Evolutionary conservation across 1,140 invertebrate genomes (phyloP).

Genomic region (Drosophila kurseongensis): DNA sequence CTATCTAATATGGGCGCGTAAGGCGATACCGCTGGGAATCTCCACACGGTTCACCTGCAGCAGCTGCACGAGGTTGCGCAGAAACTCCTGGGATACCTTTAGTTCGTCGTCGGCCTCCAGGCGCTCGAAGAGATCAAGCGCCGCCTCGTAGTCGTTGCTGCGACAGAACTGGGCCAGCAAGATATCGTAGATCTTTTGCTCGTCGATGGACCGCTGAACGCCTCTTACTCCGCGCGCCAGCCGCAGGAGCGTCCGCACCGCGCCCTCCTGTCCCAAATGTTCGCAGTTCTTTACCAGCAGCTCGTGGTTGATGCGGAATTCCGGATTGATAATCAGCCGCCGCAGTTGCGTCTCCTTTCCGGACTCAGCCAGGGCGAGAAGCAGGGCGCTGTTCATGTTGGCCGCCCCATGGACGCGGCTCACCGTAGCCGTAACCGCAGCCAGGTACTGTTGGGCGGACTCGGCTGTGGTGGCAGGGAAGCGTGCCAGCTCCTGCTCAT

Average conservation of each 20-base stretch:
- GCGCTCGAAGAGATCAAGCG: constrained; percentile 78
- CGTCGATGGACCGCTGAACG: constrained; percentile 65
- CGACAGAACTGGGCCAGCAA: constrained; percentile 84
- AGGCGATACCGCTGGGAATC: constrained; percentile 72
- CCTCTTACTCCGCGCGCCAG: constrained; percentile 75
- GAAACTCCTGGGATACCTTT: constrained; percentile 78
- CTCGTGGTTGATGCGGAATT: constrained; percentile 76
- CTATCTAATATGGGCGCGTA: constrained; percentile 76
- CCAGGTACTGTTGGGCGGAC: constrained; percentile 73
- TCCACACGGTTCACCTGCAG: constrained; percentile 72
- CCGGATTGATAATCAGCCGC: constrained; percentile 82
- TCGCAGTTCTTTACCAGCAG: constrained; percentile 74
- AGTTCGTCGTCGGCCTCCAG: constrained; percentile 81
- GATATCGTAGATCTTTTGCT: constrained; percentile 81
- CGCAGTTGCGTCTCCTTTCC: constrained; percentile 83
- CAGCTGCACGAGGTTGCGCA: constrained; percentile 73
- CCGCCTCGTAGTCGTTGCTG: constrained; percentile 80
- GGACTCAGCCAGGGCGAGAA: constrained; percentile 84
- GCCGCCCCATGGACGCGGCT: constrained; percentile 75
- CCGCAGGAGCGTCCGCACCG: constrained; percentile 72
- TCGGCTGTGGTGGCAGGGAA: constrained; percentile 29
- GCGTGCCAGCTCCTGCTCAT: constrained; percentile 43
- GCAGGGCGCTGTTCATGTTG: constrained; percentile 75
- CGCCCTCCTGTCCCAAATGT: constrained; percentile 74
- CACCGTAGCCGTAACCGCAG: constrained; percentile 75